Percentiles rank a stretch among this genome's conserved stretches.
Conservation (phyloP, 1,140 invertebrate species). For the Asbolus verrucosus region DNA sequence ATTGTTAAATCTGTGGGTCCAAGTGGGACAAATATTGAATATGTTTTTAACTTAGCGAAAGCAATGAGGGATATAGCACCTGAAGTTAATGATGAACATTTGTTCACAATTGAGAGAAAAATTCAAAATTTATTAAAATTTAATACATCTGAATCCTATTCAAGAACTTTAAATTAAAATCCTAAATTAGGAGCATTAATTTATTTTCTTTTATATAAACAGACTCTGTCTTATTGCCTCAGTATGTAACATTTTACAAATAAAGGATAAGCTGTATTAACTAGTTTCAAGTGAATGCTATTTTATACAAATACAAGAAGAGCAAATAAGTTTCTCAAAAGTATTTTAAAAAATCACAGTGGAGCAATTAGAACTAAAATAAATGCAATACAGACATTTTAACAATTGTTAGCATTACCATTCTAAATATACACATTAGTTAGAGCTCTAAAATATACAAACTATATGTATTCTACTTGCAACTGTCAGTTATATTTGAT, state of each 20-base stretch:
- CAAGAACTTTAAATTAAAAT: conserved; percentile 28
- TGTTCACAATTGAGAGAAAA: conserved; percentile 79
- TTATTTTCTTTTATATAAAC: not conserved
- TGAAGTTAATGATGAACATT: conserved; percentile 77
- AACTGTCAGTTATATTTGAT: too few species aligned
- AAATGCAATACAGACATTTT: too few species aligned
- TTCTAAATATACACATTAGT: too few species aligned
- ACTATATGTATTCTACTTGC: too few species aligned
- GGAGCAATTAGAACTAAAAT: too few species aligned
- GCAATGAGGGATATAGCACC: conserved; percentile 83
- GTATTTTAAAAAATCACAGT: too few species aligned
- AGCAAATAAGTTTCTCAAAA: not conserved
- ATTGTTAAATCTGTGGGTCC: conserved; percentile 80
- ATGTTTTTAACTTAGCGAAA: conserved; percentile 86
- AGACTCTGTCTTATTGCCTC: not conserved
- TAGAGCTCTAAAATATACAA: too few species aligned
- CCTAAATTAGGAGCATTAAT: conserved; percentile 9
- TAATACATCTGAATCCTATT: not conserved
- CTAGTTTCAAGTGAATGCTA: too few species aligned
- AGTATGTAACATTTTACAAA: conserved; percentile 1
- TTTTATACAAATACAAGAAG: conserved; percentile 15
- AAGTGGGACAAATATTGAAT: conserved; percentile 90
- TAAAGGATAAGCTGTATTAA: not conserved
- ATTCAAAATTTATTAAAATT: conserved; percentile 52
- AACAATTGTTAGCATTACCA: too few species aligned